Percentiles rank a stretch among this genome's conserved stretches.
Conservation (phyloP, 2,797 vertebrate genomes). For the Rhinatrema bivittatum region DNA sequence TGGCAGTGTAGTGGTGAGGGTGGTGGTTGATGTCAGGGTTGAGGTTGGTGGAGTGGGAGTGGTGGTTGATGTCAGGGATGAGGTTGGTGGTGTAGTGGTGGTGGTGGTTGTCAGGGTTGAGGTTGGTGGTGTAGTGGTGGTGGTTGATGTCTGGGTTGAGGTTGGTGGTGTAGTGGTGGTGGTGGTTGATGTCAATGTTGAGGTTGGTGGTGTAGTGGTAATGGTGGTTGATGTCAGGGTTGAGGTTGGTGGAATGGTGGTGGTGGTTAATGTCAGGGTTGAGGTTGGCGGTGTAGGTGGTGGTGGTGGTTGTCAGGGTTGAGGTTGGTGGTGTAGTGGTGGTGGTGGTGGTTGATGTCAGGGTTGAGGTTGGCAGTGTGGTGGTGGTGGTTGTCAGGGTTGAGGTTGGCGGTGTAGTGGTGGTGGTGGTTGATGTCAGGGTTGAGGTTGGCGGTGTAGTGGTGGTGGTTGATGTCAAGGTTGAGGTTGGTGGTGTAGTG, state of each 20-base stretch:
- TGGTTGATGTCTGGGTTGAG: too few relatives aligned
- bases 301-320: neutral
- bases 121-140: too few relatives aligned
- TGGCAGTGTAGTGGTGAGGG: too few relatives aligned
- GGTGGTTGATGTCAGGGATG: too few relatives aligned
- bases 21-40: too few relatives aligned
- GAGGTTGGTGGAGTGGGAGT: too few relatives aligned
- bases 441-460: neutral
- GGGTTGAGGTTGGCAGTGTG: too few relatives aligned
- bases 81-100: too few relatives aligned
- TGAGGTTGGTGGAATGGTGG: neutral
- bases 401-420: neutral
- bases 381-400: too few relatives aligned
- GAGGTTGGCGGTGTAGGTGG: neutral
- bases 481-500: too few relatives aligned
- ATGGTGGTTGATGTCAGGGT: neutral
- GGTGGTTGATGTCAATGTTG: rapidly evolving
- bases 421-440: neutral
- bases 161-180: rapidly evolving
- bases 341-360: neutral
- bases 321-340: neutral
- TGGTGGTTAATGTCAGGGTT: rapidly evolving
- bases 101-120: too few relatives aligned
- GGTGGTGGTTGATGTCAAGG: neutral
- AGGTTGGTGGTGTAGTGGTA: neutral